Conservation (phyloP, 1,140 invertebrate genomes). For the Aphelinus certus region DNA sequence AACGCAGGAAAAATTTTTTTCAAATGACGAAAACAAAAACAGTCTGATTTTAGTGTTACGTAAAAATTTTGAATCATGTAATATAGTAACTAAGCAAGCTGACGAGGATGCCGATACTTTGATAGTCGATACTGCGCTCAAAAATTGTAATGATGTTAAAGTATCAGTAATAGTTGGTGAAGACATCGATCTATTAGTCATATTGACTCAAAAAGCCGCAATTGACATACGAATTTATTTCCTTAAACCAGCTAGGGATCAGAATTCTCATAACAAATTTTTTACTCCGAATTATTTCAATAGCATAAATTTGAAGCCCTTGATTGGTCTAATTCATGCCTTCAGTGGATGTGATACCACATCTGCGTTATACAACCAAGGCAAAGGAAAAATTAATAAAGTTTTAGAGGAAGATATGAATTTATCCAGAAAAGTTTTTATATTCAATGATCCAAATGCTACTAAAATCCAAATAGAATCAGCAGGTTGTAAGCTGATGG, state of each 20-base stretch:
- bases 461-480: neutral
- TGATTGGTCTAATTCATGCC: constrained; percentile 54
- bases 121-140: constrained; percentile 54
- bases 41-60: constrained; percentile 49
- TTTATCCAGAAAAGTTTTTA: neutral
- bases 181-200: constrained; percentile 57
- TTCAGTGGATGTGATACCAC: constrained; percentile 56
- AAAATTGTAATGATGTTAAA: constrained; percentile 43
- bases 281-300: constrained; percentile 43
- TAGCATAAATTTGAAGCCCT: constrained; percentile 17
- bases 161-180: constrained; percentile 53
- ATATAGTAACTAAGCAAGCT: constrained; percentile 47
- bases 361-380: constrained; percentile 55
- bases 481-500: neutral
- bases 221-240: constrained; percentile 38
- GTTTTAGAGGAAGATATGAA: constrained; percentile 37
- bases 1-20: constrained; percentile 44
- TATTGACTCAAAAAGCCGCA: constrained; percentile 49
- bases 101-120: constrained; percentile 55
- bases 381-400: constrained; percentile 48
- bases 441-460: neutral
- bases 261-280: constrained; percentile 51
- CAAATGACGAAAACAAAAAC: constrained; percentile 48
- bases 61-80: constrained; percentile 48
- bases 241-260: constrained; percentile 38